Evolutionary conservation across 2,113 vertebrate genomes (phyloP), one percentile per base, ranked within the genome.

Genomic region (Calyptomena viridis): DNA sequence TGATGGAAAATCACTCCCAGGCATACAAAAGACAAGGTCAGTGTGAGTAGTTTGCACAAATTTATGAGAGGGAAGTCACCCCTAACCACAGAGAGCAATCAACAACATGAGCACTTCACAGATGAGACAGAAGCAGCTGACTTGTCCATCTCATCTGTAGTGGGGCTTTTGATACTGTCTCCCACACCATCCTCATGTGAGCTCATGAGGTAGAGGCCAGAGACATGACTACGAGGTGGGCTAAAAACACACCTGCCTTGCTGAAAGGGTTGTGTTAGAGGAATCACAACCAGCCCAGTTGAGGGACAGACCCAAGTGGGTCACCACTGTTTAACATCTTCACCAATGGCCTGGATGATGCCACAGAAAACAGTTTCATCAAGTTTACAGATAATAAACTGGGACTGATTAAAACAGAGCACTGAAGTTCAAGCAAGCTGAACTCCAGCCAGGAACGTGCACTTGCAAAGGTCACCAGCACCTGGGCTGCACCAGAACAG

Each of bases 381-480:
- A 64, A 55, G 24, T 50, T 68, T 33, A 49, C 39, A 59, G 14
- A 2, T 2, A 68, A 31, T 58, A 49, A 81, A 24, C 7, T 14
- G 19, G 8, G 42, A 81, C 18, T 0, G 0, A 35, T 56, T 66
- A 31, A 35, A 82, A 42, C 19, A 55, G 19, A 71, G 6, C 9
- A 14, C 30, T 40, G 9, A 17, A 69, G 7, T n/a, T 42, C 56
- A 17, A 31, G 67, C 1, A 39, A 53, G 13, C 14, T 27, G 20
- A 80, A 22, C 24, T 33, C 3, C 8, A 63, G 28, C 13, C 44
- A 35, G 25, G 5, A 76, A 67, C 0, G 0, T 7, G 13, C 4
- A 4, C 17, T 46, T 71, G 18, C 5, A 14, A 90, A 75, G 24
- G 11, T 24, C 47, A 63, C 37, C 27, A 9, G 37, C 35, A 46